A percentile compares a stretch with the other conserved stretches of the same genome.
Evolutionary conservation across 2,888 invertebrate species (phyloP).

Genomic region (Chrysodeixis includens): DNA sequence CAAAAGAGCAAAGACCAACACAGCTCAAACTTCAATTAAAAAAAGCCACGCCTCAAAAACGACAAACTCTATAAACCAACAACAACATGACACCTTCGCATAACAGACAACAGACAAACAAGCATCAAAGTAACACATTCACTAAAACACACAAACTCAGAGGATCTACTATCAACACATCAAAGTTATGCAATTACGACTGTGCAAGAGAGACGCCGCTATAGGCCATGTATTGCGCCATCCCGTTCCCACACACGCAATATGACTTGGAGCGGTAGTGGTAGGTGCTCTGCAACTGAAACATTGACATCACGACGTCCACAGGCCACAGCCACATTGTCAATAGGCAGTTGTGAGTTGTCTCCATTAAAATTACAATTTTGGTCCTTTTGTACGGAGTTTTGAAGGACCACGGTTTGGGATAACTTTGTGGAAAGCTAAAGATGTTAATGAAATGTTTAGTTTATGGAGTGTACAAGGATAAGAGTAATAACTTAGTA

Average conservation of each 20-base stretch:
- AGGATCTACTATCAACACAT: no score
- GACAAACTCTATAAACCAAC: neutral
- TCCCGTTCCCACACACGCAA: no score
- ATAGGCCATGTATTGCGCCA: no score
- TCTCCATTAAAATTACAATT: neutral
- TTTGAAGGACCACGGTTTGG: neutral
- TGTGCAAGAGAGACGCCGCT: no score
- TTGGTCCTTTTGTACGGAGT: neutral
- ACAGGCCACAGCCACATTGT: conserved; percentile 31
- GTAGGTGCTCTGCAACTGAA: no score
- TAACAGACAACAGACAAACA: neutral
- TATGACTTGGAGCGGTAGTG: no score
- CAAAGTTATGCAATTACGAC: no score
- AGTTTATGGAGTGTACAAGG: no score
- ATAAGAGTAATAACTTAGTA: no score
- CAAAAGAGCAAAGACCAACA: no score
- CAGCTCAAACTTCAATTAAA: neutral
- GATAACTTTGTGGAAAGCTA: no score
- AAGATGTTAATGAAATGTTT: no score
- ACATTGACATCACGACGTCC: conserved; percentile 27
- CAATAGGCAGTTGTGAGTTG: conserved; percentile 17
- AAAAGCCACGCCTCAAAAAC: neutral
- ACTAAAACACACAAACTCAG: conserved; percentile 39
- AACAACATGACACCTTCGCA: conserved; percentile 2
- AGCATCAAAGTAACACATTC: conserved; percentile 20